Conservation (phyloP, 2,888 invertebrate species). For the Drosophila trichaetosa region DNA sequence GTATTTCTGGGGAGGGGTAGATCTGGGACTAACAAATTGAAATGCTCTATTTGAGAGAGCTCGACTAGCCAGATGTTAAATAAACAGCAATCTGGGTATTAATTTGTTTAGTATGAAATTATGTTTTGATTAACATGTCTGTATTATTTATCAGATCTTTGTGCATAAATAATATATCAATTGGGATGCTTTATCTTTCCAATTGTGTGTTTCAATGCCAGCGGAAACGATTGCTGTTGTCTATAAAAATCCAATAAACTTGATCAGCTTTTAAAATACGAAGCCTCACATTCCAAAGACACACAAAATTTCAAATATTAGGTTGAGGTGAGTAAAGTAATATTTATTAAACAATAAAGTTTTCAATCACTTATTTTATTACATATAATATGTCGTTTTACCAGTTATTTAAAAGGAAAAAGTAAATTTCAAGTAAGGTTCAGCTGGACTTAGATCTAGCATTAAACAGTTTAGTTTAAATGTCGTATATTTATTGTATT, state of each 20-base stretch:
- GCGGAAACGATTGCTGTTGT: background rate
- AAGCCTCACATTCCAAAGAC: background rate
- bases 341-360: background rate
- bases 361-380: background rate
- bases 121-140: background rate
- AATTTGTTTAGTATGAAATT: background rate
- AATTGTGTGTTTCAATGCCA: background rate
- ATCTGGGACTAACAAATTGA: background rate
- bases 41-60: background rate
- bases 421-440: background rate
- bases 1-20: background rate
- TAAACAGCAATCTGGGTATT: background rate
- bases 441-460: background rate
- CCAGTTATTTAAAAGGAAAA: background rate
- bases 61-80: background rate
- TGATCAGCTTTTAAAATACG: background rate
- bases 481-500: background rate
- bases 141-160: background rate
- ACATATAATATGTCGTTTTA: background rate
- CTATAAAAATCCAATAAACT: background rate
- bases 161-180: background rate
- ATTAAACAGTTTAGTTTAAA: too few species aligned
- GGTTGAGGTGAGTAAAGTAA: background rate
- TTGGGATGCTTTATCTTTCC: background rate
- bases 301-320: background rate